Evolutionary conservation across 2,797 vertebrate species (phyloP).

Genomic region (Hybognathus amarus): DNA sequence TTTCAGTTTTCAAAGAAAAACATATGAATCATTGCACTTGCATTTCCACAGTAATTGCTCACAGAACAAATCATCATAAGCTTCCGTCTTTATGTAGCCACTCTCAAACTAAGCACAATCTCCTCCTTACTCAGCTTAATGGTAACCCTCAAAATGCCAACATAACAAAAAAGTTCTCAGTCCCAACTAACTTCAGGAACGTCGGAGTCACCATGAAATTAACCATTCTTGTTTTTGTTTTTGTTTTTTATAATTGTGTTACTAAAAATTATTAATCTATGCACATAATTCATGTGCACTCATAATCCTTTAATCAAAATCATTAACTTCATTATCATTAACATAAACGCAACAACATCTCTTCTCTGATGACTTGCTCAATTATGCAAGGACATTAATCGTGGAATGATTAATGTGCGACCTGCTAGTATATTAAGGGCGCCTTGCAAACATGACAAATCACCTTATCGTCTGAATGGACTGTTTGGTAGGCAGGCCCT

Average conservation of each 20-base stretch:
- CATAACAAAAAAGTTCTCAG: background rate
- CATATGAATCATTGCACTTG: background rate
- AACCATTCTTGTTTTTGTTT: background rate
- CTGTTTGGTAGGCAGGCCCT: too few relatives aligned
- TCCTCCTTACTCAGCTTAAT: background rate
- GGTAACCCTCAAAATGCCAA: background rate
- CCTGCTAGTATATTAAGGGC: too few relatives aligned
- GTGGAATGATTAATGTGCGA: too few relatives aligned
- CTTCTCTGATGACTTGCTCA: background rate
- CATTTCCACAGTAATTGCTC: constrained; percentile 1
- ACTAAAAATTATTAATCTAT: background rate
- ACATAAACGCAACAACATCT: background rate
- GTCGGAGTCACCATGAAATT: background rate
- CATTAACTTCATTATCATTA: background rate
- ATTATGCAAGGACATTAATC: background rate
- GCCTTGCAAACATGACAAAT: too few relatives aligned
- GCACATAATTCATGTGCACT: background rate
- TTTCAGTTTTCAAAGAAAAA: background rate
- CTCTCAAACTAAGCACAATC: background rate
- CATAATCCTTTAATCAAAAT: background rate
- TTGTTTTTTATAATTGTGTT: background rate
- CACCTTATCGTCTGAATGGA: too few relatives aligned
- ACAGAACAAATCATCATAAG: background rate
- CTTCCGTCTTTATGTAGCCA: background rate
- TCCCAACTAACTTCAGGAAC: background rate